These are phyloP conservation scores for human DNA, from an alignment of 2,113 vertebrate species.

Conservation along the genomic window DNA sequence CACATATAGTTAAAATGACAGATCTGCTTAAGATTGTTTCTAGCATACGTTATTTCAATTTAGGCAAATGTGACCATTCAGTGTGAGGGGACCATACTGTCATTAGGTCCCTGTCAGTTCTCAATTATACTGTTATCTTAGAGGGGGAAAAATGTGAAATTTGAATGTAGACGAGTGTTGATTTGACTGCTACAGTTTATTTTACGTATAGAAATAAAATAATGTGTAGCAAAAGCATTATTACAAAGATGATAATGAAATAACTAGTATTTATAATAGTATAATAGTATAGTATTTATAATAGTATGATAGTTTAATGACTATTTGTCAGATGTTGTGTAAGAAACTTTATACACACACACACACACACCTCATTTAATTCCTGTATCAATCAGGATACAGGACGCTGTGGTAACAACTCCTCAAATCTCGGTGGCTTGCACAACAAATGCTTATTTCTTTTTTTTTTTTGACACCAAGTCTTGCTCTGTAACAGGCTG, in stretches of 20 bases:
- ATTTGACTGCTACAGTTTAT: neutral
- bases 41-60: neutral
- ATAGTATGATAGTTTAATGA: neutral
- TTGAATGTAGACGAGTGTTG: neutral
- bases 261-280: neutral
- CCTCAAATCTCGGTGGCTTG: neutral
- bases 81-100: neutral
- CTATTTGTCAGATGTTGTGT: neutral
- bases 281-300: no score
- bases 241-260: neutral
- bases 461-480: no score
- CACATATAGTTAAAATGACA: neutral
- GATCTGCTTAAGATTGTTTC: neutral
- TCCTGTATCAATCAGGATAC: neutral
- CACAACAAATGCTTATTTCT: neutral
- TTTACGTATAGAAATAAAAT: slow-evolving; percentile 45
- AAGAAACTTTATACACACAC: neutral
- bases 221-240: neutral
- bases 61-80: neutral
- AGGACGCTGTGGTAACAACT: neutral
- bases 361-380: neutral
- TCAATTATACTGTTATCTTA: neutral
- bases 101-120: neutral
- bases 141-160: neutral
- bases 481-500: no score